Evolutionary conservation across 1,140 invertebrate genomes (phyloP).

Genomic region (Drosophila neocordata): DNA sequence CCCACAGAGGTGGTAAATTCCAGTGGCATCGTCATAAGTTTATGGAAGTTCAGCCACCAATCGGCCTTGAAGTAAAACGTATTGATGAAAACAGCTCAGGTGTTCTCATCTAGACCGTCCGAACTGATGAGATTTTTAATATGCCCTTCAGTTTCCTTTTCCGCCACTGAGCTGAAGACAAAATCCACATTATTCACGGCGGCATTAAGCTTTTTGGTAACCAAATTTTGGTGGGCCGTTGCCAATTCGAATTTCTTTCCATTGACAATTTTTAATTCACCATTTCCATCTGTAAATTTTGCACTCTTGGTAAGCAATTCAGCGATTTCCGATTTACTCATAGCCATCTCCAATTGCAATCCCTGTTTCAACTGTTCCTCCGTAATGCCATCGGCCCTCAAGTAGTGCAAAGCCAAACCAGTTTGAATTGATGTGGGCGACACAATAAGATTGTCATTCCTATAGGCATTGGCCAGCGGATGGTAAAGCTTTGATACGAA

Average conservation of each 20-base stretch:
- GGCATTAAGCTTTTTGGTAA: constrained; percentile 34
- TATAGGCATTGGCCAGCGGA: constrained; percentile 18
- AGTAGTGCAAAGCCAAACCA: constrained; percentile 84
- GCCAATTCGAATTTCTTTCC: constrained; percentile 41
- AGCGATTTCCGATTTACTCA: constrained; percentile 30
- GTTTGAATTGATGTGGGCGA: constrained; percentile 85
- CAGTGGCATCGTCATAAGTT: too few species aligned
- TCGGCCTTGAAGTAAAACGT: constrained; percentile 85
- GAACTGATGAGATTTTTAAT: constrained; percentile 84
- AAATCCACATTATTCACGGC: constrained; percentile 83
- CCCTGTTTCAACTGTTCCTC: constrained; percentile 82
- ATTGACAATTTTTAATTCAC: constrained; percentile 52
- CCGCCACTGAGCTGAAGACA: constrained; percentile 85
- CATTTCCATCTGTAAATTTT: neutral
- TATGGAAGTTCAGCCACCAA: constrained; percentile 58
- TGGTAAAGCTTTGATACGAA: constrained; percentile 46
- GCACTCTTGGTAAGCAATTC: constrained; percentile 26
- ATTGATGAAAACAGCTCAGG: constrained; percentile 85
- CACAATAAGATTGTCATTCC: constrained; percentile 83
- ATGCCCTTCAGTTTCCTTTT: constrained; percentile 84
- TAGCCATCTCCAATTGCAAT: constrained; percentile 67
- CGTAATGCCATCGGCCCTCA: constrained; percentile 84
- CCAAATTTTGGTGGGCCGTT: constrained; percentile 37
- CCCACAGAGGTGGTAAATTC: constrained; percentile 46
- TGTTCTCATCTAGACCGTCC: constrained; percentile 58